Percentiles rank a stretch among this genome's conserved stretches.
Conservation (phyloP, 2,113 vertebrate species). For the Cottus gobio region DNA sequence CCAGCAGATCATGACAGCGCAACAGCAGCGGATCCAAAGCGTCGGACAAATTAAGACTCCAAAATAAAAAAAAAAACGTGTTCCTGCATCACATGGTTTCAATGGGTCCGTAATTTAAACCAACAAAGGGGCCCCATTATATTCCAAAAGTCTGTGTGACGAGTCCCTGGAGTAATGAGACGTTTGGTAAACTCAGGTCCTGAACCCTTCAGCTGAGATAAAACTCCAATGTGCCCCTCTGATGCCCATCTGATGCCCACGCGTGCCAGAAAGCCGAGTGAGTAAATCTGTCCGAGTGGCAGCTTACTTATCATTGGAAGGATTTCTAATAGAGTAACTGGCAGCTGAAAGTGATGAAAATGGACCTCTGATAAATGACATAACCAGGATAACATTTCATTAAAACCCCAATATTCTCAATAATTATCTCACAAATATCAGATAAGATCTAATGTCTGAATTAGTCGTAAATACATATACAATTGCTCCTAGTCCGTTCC, state of each 20-base stretch:
- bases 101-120: background rate
- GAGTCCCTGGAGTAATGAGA: background rate
- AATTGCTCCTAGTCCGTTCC: background rate
- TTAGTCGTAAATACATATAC: background rate
- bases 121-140: background rate
- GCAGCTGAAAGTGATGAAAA: background rate
- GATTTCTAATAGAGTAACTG: background rate
- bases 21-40: background rate
- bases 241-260: slow-evolving; percentile 17
- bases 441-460: background rate
- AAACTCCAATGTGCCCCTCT: background rate
- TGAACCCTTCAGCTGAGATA: background rate
- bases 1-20: background rate
- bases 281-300: background rate
- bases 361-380: no score
- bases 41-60: background rate
- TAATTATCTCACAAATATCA: background rate
- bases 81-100: background rate
- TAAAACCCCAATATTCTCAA: background rate
- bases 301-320: background rate
- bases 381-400: background rate
- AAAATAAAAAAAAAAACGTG: background rate
- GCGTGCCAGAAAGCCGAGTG: background rate
- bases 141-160: background rate
- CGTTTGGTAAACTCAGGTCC: background rate